Evolutionary conservation across 2,797 vertebrate genomes (phyloP).

Genomic region (Sphenopsis melanotis): DNA sequence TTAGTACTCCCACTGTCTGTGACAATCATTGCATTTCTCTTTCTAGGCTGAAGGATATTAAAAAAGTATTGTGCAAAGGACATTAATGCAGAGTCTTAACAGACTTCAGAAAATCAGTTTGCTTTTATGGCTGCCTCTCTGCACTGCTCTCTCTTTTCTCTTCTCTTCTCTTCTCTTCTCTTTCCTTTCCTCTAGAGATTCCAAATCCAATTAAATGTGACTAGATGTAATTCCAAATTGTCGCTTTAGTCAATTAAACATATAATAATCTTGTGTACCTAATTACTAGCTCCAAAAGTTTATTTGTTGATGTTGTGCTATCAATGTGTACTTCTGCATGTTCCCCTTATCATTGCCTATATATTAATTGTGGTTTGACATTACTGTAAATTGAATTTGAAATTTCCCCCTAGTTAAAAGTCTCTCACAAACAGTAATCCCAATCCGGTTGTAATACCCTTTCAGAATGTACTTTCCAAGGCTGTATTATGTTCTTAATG

Average conservation of each 20-base stretch:
- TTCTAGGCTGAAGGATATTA: slow-evolving; percentile 71
- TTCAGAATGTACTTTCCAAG: slow-evolving; percentile 61
- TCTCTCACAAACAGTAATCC: slow-evolving; percentile 63
- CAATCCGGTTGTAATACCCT: slow-evolving; percentile 62
- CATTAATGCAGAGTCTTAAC: slow-evolving; percentile 75
- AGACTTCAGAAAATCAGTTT: slow-evolving; percentile 76
- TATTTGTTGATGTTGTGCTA: slow-evolving; percentile 78
- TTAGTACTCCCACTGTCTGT: slow-evolving; percentile 56
- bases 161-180: slow-evolving; percentile 69
- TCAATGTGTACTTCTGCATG: slow-evolving; percentile 60
- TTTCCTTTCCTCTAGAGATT: slow-evolving; percentile 73
- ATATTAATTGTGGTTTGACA: slow-evolving; percentile 76
- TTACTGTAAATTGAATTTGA: slow-evolving; percentile 77
- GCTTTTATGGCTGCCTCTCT: slow-evolving; percentile 75
- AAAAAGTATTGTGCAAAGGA: slow-evolving; percentile 70
- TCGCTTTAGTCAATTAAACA: slow-evolving; percentile 81
- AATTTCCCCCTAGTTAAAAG: slow-evolving; percentile 71
- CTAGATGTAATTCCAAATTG: slow-evolving; percentile 81
- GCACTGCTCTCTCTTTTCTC: slow-evolving; percentile 60
- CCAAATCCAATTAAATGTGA: slow-evolving; percentile 81
- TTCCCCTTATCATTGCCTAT: slow-evolving; percentile 70
- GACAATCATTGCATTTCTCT: slow-evolving; percentile 66
- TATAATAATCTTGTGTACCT: slow-evolving; percentile 80
- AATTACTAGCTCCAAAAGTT: slow-evolving; percentile 77
- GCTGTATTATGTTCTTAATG: slow-evolving; percentile 61